Conservation (phyloP, 2,888 invertebrate species). For the Aporophyla nigra region DNA sequence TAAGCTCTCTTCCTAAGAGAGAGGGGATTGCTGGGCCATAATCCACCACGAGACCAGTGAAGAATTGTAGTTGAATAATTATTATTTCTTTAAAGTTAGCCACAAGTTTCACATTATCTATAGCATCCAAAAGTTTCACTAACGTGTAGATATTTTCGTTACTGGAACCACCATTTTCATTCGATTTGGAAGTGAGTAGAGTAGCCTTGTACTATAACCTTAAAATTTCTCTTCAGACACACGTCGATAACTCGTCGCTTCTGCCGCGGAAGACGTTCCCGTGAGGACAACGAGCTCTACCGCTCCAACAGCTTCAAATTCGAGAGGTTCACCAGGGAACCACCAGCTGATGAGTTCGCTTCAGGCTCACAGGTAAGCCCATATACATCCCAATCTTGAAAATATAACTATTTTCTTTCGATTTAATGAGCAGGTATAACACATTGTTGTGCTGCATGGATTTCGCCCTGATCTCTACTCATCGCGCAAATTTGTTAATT, state of each 20-base stretch:
- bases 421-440: too few relatives aligned
- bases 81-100: background rate
- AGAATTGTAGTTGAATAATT: background rate
- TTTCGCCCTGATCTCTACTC: too few relatives aligned
- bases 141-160: background rate
- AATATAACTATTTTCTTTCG: background rate
- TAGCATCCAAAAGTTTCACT: background rate
- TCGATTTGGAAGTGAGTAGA: background rate
- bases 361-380: constrained; percentile 93
- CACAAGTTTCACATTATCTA: background rate
- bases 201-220: background rate
- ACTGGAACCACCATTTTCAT: background rate
- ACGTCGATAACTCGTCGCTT: constrained; percentile 93
- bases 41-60: too few relatives aligned
- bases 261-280: constrained; percentile 93
- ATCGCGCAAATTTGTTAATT: too few relatives aligned
- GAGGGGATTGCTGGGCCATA: too few relatives aligned
- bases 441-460: too few relatives aligned
- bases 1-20: too few relatives aligned
- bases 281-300: constrained; percentile 96
- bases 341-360: constrained; percentile 92
- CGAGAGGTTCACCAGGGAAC: constrained; percentile 94
- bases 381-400: background rate
- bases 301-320: constrained; percentile 97
- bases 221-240: constrained; percentile 74